Evolutionary conservation across 2,888 invertebrate genomes (phyloP).

Genomic region (Boloria euphrosyne): DNA sequence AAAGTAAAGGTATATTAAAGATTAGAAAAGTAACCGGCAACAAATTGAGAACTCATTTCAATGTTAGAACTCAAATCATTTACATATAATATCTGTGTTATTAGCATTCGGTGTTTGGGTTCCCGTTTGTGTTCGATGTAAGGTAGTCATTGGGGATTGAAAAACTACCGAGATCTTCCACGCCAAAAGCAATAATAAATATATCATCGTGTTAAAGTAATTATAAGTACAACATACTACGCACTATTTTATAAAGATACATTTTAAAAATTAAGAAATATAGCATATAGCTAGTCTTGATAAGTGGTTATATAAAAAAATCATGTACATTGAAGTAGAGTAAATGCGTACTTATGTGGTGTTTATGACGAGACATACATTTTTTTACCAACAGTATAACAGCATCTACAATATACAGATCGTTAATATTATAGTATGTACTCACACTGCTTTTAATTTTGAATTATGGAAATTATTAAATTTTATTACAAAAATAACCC

Average conservation of each 20-base stretch:
- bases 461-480: no score
- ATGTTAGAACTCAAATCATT: slow-evolving; percentile 41
- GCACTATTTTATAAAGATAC: slow-evolving; percentile 34
- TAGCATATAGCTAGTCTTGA: slow-evolving; percentile 1
- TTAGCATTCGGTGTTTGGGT: slow-evolving; percentile 35
- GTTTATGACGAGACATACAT: background rate
- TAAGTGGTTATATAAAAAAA: no score
- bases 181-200: slow-evolving; percentile 70
- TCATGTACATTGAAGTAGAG: no score
- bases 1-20: slow-evolving; percentile 51
- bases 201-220: slow-evolving; percentile 42
- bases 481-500: background rate
- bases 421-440: background rate
- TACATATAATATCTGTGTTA: slow-evolving; percentile 18
- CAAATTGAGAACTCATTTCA: slow-evolving; percentile 54
- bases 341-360: no score
- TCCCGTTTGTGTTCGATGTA: slow-evolving; percentile 21
- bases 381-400: background rate
- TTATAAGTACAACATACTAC: slow-evolving; percentile 29
- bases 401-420: background rate
- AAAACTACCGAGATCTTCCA: slow-evolving; percentile 55
- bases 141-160: slow-evolving; percentile 29
- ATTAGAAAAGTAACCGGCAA: slow-evolving; percentile 64
- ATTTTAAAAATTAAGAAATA: slow-evolving; percentile 19
- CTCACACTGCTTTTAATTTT: background rate